phyloP scores from a whole-genome alignment of 2,888 invertebrate genomes.

The Caenorhabditis angaria region DNA sequence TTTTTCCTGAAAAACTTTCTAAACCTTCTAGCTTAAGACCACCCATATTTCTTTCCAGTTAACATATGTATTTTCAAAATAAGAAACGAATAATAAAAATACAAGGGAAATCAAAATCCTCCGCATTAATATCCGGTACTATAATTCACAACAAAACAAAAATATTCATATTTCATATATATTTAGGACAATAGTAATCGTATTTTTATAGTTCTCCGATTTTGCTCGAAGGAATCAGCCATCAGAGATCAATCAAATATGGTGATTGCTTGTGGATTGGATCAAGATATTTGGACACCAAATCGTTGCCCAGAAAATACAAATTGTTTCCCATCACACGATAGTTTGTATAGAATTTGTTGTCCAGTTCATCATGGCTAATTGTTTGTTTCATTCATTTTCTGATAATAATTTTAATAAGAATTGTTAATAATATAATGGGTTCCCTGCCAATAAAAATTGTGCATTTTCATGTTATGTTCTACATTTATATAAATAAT shows the following conservation, averaged over 20 bases:
- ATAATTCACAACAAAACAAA: neutral
- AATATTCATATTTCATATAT: neutral
- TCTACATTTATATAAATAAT: neutral
- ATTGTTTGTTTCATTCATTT: constrained; percentile 1
- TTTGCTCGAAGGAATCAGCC: constrained; percentile 71
- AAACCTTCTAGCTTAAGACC: no score
- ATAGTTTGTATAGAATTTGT: constrained; percentile 69
- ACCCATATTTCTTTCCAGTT: no score
- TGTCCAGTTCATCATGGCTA: constrained; percentile 67
- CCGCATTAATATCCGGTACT: neutral
- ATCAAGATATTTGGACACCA: constrained; percentile 51
- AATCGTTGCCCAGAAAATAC: constrained; percentile 66
- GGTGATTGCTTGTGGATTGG: constrained; percentile 69
- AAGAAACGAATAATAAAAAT: neutral
- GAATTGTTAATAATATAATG: constrained; percentile 36
- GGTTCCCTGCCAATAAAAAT: constrained; percentile 18
- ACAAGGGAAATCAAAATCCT: neutral
- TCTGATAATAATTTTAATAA: constrained; percentile 12
- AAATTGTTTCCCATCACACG: constrained; percentile 68
- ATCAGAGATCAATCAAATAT: constrained; percentile 67
- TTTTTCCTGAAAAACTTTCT: no score
- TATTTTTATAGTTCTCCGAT: constrained; percentile 65
- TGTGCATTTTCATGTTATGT: neutral
- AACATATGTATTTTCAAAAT: no score
- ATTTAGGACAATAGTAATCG: neutral